A percentile compares a stretch with the other conserved stretches of the same genome.
These are phyloP conservation scores for Etia nguti DNA, from an alignment of 2,113 vertebrate species.

Conservation along the genomic window DNA sequence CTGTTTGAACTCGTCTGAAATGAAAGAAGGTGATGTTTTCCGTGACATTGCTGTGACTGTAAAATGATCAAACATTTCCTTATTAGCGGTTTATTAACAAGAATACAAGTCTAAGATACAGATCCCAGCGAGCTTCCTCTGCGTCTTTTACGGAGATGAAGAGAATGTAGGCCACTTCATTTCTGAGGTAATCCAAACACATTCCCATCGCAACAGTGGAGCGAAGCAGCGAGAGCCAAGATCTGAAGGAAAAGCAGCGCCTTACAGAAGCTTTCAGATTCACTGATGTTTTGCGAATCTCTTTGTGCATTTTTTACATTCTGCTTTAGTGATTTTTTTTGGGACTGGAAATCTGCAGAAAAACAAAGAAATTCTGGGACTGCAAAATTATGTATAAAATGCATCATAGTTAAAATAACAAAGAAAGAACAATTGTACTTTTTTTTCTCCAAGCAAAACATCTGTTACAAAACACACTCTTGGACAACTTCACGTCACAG, in stretches of 20 bases:
- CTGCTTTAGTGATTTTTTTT: neutral
- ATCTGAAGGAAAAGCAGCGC: conserved; percentile 1
- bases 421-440: neutral
- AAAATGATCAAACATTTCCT: neutral
- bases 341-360: neutral
- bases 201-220: conserved; percentile 33
- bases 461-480: neutral
- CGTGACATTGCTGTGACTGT: neutral
- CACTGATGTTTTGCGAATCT: neutral
- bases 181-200: conserved; percentile 34
- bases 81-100: neutral
- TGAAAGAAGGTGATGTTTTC: neutral
- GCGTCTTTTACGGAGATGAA: neutral
- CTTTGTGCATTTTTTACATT: neutral
- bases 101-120: neutral
- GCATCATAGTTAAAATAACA: neutral
- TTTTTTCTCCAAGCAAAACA: neutral
- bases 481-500: neutral
- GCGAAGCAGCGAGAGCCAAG: conserved; percentile 16
- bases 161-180: conserved; percentile 34
- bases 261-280: neutral
- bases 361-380: neutral
- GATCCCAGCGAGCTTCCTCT: neutral
- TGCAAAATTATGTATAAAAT: neutral
- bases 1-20: neutral